These are phyloP conservation scores for Cochlearius cochlearius DNA, from an alignment of 2,113 vertebrate genomes.

Conservation along the genomic window DNA sequence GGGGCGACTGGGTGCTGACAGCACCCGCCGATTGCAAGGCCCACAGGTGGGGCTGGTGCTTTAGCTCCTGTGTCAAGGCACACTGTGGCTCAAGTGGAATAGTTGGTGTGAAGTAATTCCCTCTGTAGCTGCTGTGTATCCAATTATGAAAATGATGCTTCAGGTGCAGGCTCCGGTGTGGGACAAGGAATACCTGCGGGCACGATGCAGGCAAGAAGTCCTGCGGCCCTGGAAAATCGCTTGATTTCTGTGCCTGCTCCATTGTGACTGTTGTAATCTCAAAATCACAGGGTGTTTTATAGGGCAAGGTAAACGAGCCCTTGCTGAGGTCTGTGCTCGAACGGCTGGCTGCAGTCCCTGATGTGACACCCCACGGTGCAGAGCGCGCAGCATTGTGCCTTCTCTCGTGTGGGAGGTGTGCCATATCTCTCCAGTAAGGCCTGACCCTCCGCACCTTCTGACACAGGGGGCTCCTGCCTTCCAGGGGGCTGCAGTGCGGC, in stretches of 20 bases:
- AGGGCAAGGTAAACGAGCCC: neutral
- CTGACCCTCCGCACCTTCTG: neutral
- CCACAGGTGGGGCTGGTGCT: neutral
- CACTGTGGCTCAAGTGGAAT: neutral
- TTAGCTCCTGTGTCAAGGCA: neutral
- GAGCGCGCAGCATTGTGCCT: rapidly evolving
- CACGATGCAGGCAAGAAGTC: neutral
- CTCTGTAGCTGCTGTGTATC: neutral
- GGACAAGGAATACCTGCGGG: neutral
- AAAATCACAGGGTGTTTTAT: neutral
- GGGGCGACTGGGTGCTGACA: rapidly evolving
- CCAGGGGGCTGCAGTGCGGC: rapidly evolving
- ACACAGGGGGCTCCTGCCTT: rapidly evolving
- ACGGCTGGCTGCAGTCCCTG: rapidly evolving
- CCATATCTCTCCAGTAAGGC: neutral
- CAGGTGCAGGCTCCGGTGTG: neutral
- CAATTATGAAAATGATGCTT: neutral
- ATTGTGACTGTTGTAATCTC: neutral
- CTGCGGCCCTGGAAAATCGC: neutral
- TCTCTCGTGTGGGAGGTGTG: rapidly evolving
- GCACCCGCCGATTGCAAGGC: rapidly evolving
- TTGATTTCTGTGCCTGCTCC: neutral
- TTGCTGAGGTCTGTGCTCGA: neutral
- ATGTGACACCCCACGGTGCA: neutral
- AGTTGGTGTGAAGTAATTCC: neutral